Base-by-base conservation (phyloP, 2,113 vertebrate genomes). In the Rhagologus leucostigma region DNA sequence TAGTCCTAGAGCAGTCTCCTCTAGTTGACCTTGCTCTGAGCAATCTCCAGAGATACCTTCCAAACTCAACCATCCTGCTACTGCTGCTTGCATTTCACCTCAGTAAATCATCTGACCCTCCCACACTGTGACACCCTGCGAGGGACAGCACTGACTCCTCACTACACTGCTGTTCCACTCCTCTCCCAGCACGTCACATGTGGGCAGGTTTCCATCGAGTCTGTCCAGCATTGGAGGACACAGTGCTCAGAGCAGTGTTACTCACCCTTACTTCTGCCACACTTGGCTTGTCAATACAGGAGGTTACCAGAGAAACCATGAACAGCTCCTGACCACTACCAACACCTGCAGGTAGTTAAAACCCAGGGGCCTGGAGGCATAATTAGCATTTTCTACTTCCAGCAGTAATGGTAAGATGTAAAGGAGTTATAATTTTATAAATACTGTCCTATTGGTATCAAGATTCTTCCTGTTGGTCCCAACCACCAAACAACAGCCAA, bases 321-420 rank as follows among this genome's bases (percentile, higher is more conserved):
- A 87, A 49, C 47, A 77, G 32, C 7, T 91, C 64, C 69, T 91
- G 81, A 87, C 64, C 46, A 69, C 44, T 77, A 57, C 60, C 80
- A 94, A 60, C 13, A 67, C 39, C 84, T 77, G 33, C 44, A 94
- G 53, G 44, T 49, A 84, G 44, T 33, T 33, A 80, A 94, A 94
- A 83, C 50, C 15, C 74, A 94, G 22, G 2, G 53, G 20, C 32
- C 56, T 62, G 19, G 37, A 74, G 32, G n/a, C 32, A 74, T 32
- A 62, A 65, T 22, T n/a, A 78, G 55, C 26, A 57, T 65, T 93
- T 77, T 20, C 41, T 32, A 65, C 55, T 69, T 89, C 33, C 41
- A 69, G 42, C 7, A 49, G 46, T 53, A 67, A 85, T 24, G 24
- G 63, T 37, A 86, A 90, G 50, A 50, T 26, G 18, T 20, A 83